phyloP scores from a whole-genome alignment of 2,113 vertebrate genomes.

The Gallinago media region DNA sequence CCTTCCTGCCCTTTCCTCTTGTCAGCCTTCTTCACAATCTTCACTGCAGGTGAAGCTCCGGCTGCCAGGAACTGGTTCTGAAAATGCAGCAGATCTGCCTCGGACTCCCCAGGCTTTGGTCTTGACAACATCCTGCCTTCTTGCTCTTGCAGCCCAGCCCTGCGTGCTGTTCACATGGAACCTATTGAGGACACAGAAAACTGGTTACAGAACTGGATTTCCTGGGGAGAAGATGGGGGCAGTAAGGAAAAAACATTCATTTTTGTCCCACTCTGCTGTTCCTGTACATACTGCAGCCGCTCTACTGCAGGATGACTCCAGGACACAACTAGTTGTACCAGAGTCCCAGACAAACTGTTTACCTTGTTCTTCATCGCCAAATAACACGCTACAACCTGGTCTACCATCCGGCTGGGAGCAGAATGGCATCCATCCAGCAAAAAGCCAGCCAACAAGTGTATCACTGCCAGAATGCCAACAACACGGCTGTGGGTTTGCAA shows the following conservation, averaged over 20 bases:
- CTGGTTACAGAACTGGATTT: not conserved
- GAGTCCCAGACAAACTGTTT: not conserved
- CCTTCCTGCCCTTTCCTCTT: constrained; percentile 80
- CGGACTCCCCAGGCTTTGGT: constrained; percentile 91
- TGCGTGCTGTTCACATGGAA: not conserved
- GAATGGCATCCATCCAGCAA: not conserved
- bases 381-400: not conserved
- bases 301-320: not conserved
- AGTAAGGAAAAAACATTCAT: not conserved
- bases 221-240: not conserved
- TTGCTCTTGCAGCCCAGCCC: not conserved
- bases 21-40: constrained; percentile 85
- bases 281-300: not conserved
- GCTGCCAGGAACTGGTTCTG: constrained; percentile 88
- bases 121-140: constrained; percentile 84
- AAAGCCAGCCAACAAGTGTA: not conserved
- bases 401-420: not conserved
- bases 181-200: not conserved
- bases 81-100: constrained; percentile 89
- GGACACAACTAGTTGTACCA: not conserved
- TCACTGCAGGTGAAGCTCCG: constrained; percentile 81
- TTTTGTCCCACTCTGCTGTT: not conserved
- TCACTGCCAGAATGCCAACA: not conserved
- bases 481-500: not conserved
- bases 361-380: not conserved